These are phyloP conservation scores for Meghimatium bilineatum DNA, from an alignment of 2,888 invertebrate genomes.

Conservation along the genomic window DNA sequence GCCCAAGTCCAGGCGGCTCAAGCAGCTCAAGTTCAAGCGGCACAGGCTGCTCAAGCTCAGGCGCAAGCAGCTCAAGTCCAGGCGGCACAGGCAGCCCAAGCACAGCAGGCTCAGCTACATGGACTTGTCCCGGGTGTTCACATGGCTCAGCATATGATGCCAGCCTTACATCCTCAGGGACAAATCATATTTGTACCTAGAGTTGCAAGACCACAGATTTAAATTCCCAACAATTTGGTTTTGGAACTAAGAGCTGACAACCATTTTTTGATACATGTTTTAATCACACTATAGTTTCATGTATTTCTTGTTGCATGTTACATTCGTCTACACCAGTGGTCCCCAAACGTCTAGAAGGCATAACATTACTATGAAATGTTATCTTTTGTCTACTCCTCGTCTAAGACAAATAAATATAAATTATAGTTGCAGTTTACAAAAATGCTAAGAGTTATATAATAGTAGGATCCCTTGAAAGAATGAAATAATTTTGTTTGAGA, in stretches of 20 bases:
- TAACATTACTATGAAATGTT: too few relatives aligned
- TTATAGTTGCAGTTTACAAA: too few relatives aligned
- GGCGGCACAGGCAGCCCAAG: conserved; percentile 48
- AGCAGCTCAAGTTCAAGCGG: conserved; percentile 56
- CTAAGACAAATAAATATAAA: too few relatives aligned
- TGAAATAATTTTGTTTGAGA: too few relatives aligned
- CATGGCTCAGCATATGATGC: conserved; percentile 25
- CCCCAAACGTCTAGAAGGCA: too few relatives aligned
- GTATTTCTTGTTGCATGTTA: too few relatives aligned
- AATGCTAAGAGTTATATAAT: too few relatives aligned
- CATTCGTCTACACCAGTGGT: too few relatives aligned
- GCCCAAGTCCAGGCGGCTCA: conserved; percentile 49
- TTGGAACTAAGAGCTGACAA: background rate
- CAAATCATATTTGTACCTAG: conserved; percentile 66
- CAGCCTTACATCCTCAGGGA: conserved; percentile 53
- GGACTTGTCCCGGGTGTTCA: conserved; percentile 45
- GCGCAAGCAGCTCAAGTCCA: conserved; percentile 45
- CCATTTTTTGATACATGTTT: background rate
- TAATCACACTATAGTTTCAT: too few relatives aligned
- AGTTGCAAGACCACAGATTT: conserved; percentile 61
- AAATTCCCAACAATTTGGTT: background rate
- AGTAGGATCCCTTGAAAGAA: too few relatives aligned
- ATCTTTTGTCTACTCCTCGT: too few relatives aligned
- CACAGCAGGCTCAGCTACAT: conserved; percentile 51
- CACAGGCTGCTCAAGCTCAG: conserved; percentile 50